Conservation (phyloP, 2,113 vertebrate species). For the Miniopterus natalensis region DNA sequence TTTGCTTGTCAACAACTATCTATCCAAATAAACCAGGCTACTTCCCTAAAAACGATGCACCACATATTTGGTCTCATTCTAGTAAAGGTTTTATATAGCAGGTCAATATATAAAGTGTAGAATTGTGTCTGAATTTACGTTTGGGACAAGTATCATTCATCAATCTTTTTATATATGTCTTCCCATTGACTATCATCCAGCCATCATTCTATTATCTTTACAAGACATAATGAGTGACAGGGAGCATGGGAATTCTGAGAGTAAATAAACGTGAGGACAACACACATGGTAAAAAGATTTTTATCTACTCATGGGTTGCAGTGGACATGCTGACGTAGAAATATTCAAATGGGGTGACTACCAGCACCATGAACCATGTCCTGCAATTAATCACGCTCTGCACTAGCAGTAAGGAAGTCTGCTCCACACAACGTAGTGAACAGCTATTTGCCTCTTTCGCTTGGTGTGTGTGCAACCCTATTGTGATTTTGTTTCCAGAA, state of each 20-base stretch:
- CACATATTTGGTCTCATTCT: background rate
- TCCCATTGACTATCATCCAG: background rate
- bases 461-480: slow-evolving; percentile 80
- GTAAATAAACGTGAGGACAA: slow-evolving; percentile 14
- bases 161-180: background rate
- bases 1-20: background rate
- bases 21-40: background rate
- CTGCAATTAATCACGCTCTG: slow-evolving; percentile 77
- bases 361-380: slow-evolving; percentile 14
- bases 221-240: slow-evolving; percentile 19
- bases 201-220: slow-evolving; percentile 28
- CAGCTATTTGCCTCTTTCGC: slow-evolving; percentile 76
- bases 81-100: background rate
- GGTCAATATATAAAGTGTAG: background rate
- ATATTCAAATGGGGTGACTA: slow-evolving; percentile 52
- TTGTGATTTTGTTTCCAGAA: slow-evolving; percentile 87
- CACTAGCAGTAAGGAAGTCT: slow-evolving; percentile 72
- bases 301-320: background rate
- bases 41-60: background rate
- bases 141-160: background rate
- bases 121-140: background rate
- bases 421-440: slow-evolving; percentile 74
- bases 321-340: slow-evolving; percentile 64
- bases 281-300: slow-evolving; percentile 5
- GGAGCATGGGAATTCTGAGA: background rate